Base-by-base conservation (phyloP, 2,113 vertebrate species). In the Cyprinodon brontotheroides region DNA sequence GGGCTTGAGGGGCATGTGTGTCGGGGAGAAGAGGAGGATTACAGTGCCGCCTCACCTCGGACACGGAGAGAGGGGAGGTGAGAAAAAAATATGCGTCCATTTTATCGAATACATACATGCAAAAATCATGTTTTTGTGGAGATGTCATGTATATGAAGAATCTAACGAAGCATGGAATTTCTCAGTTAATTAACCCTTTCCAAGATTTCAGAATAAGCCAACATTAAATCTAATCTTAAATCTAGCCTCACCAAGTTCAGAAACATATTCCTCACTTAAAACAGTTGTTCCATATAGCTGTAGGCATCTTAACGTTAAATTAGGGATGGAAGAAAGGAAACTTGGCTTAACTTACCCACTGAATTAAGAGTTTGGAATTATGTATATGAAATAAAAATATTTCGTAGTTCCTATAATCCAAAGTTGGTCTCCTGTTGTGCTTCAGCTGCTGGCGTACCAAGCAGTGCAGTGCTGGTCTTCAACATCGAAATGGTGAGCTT, bases 11-110 rank as follows among this genome's bases (percentile, higher is more conserved):
- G 92, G 94, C 80, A 99, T 99, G 98, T 99, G 98, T 12, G 83
- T 85, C 0, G 97, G 96, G 20, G 98, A 99, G 92, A 95, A 80
- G 90, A 87, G 97, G 80, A 82, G 94, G 68, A 71, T 98, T 13
- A 91, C 94, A 1, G 65, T 99, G 0, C 98, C 98, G 0, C 98
- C 98, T 0, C 98, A 99, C 87, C 88, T 98, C 60, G 98, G 94
- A 1, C 98, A 99, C 0, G 98, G 98, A 47, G 96, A 97, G 87
- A 95, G 65, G 0, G 97, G 96, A 95, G 96, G 98, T 99, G 83
- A 97, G 75, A 74, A 29, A 29, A 29, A 29, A 29, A 29, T 29
- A 29, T 29, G 29, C 29, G 29, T 29, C 29, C 29, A 29, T 29
- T 29, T 29, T 29, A 29, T 29, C 29, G 29, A 29, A 29, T 29